phyloP scores from a whole-genome alignment of 1,140 invertebrate species.

The Drosophila paulistorum region DNA sequence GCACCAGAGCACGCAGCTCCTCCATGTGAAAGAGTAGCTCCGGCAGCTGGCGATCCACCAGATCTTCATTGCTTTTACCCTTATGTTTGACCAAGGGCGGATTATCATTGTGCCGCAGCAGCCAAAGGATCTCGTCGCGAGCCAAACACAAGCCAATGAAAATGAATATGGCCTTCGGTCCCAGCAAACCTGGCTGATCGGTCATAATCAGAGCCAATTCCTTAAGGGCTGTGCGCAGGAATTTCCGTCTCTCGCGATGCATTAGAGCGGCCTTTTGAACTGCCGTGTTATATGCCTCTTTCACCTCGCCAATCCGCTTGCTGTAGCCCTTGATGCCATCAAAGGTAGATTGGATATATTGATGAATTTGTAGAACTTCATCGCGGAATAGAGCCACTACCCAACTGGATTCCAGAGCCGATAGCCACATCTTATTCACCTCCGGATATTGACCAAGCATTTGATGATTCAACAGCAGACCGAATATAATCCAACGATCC shows the following conservation, averaged over 20 bases:
- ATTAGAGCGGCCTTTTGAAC: constrained; percentile 94
- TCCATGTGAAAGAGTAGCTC: constrained; percentile 99
- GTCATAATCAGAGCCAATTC: constrained; percentile 97
- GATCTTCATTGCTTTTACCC: constrained; percentile 92
- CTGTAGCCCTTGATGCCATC: constrained; percentile 97
- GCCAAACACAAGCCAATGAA: constrained; percentile 98
- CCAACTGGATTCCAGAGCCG: constrained; percentile 96
- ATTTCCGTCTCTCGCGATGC: constrained; percentile 97
- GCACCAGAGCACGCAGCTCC: constrained; percentile 95
- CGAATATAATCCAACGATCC: constrained; percentile 98
- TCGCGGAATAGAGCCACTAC: constrained; percentile 97
- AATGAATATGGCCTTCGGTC: constrained; percentile 98
- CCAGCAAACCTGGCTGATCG: constrained; percentile 98
- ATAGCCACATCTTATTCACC: constrained; percentile 94
- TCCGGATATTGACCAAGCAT: constrained; percentile 89
- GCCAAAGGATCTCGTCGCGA: constrained; percentile 98
- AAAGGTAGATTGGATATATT: constrained; percentile 96
- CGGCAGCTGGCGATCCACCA: constrained; percentile 96
- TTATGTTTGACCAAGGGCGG: constrained; percentile 93
- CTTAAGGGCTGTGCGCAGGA: constrained; percentile 96
- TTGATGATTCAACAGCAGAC: constrained; percentile 95
- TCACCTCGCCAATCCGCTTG: constrained; percentile 96
- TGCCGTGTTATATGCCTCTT: constrained; percentile 95
- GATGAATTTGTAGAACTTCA: constrained; percentile 98
- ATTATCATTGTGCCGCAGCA: constrained; percentile 97